Percentiles rank a stretch among this genome's conserved stretches.
Evolutionary conservation across 2,797 vertebrate genomes (phyloP).

Genomic region (Lemur catta): DNA sequence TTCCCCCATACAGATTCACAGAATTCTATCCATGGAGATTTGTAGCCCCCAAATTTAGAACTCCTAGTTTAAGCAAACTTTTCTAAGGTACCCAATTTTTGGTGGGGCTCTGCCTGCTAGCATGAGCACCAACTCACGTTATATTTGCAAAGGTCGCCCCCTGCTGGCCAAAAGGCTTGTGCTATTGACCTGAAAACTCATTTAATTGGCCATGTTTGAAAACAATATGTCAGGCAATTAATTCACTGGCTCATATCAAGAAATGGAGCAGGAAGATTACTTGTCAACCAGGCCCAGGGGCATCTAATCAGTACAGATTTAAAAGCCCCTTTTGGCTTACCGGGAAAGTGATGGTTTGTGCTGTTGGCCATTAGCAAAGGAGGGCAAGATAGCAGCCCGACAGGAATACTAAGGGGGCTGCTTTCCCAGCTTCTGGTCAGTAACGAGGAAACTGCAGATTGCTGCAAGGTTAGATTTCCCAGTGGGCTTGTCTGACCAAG

Average conservation of each 20-base stretch:
- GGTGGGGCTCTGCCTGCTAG: neutral
- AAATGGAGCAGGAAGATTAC: neutral
- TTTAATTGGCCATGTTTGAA: neutral
- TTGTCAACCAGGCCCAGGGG: neutral
- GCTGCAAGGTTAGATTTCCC: neutral
- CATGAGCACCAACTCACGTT: neutral
- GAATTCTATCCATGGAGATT: neutral
- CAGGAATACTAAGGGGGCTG: neutral
- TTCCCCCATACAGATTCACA: neutral
- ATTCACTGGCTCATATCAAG: conserved; percentile 19
- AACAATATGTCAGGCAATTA: conserved; percentile 34
- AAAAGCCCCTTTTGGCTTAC: neutral
- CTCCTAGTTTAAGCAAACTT: neutral
- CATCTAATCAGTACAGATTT: conserved; percentile 47
- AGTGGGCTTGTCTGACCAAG: neutral
- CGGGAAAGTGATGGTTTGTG: neutral
- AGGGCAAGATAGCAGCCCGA: neutral
- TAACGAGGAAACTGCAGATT: neutral
- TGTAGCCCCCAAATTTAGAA: neutral
- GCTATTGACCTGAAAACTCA: neutral
- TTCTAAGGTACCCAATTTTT: neutral
- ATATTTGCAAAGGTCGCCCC: conserved; percentile 33
- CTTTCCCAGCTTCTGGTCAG: neutral
- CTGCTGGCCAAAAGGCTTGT: conserved; percentile 39
- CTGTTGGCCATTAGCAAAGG: conserved; percentile 6